Conservation (phyloP, 1,140 invertebrate species). For the Ooceraea biroi region DNA sequence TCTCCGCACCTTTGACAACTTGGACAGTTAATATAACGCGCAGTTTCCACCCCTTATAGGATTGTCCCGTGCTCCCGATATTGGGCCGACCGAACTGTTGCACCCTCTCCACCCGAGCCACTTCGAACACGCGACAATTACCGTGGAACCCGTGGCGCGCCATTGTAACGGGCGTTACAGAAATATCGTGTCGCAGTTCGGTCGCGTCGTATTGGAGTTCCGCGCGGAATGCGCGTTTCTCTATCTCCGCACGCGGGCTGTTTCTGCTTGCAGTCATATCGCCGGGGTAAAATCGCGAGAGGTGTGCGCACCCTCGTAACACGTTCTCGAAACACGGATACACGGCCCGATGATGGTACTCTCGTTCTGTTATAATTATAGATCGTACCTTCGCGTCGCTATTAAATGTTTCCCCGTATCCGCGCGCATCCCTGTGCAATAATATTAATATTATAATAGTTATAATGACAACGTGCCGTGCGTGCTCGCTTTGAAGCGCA, state of each 20-base stretch:
- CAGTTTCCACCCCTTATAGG: not conserved
- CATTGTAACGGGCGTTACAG: not conserved
- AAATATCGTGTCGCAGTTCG: conserved; percentile 32
- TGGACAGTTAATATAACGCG: conserved; percentile 70
- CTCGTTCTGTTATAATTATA: not conserved
- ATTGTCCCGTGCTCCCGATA: conserved; percentile 31
- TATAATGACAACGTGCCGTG: not conserved
- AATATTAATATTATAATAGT: conserved; percentile 19
- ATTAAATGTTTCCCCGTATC: not conserved
- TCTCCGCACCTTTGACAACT: conserved; percentile 67
- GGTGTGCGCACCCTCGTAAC: conserved; percentile 19
- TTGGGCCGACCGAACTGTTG: not conserved
- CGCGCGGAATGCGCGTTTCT: conserved; percentile 40
- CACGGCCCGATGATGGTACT: conserved; percentile 1
- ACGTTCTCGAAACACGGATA: conserved; percentile 41
- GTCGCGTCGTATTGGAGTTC: conserved; percentile 46
- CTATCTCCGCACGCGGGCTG: not conserved
- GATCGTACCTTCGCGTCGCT: not conserved
- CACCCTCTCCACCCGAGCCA: conserved; percentile 10
- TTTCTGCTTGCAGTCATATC: conserved; percentile 12
- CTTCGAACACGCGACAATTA: conserved; percentile 39
- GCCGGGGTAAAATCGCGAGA: conserved; percentile 19
- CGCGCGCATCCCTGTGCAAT: not conserved
- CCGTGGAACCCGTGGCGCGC: not conserved
- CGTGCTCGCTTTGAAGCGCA: not conserved